These are phyloP conservation scores for Anser brachyrhynchus DNA, from an alignment of 2,113 vertebrate genomes.

Conservation along the genomic window DNA sequence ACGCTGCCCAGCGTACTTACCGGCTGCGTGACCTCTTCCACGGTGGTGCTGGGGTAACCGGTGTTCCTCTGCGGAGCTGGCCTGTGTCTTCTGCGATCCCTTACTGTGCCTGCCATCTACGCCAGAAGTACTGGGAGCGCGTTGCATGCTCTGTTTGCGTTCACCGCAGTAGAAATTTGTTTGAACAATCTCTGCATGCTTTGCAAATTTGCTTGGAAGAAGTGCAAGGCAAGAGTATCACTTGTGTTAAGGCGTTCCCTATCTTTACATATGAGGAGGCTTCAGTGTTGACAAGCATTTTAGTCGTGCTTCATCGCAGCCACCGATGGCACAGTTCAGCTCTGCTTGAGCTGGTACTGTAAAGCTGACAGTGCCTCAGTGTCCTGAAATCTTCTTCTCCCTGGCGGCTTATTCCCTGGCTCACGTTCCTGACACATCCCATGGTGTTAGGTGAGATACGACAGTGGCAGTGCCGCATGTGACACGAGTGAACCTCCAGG, in stretches of 20 bases:
- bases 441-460: neutral
- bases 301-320: neutral
- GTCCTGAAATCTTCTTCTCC: neutral
- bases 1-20: neutral
- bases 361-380: neutral
- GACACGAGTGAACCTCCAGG: neutral
- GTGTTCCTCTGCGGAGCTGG: neutral
- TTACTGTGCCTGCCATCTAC: neutral
- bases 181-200: neutral
- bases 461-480: neutral
- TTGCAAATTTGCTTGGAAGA: neutral
- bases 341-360: neutral
- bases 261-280: neutral
- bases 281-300: neutral
- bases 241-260: neutral
- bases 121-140: neutral
- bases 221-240: fast-evolving
- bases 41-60: neutral
- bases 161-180: neutral
- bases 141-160: neutral
- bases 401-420: neutral
- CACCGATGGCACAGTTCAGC: neutral
- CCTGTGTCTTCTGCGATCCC: neutral
- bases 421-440: fast-evolving
- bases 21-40: neutral